Base-by-base conservation (phyloP, 2,113 vertebrate species). In the Ammodytes marinus region DNA sequence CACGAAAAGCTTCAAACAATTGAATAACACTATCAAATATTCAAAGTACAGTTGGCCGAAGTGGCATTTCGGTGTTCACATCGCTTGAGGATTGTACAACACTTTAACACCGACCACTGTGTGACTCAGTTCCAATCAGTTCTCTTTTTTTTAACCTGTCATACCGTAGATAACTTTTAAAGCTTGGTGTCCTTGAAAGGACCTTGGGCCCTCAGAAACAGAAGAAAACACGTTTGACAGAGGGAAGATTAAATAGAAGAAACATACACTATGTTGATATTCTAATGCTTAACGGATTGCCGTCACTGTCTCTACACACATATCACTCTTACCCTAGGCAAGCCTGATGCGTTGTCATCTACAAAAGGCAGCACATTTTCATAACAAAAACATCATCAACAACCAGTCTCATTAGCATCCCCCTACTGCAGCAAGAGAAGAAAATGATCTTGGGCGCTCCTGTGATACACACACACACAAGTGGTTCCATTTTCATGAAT, bases 401-500 rank as follows among this genome's bases (percentile, higher is more conserved):
- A 50, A 15, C 65, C 65, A 35, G 37, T 84, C 82, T 88, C 81
- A 88, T 83, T 86, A 90, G 79, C 69, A 73, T 82, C 60, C 76
- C 2, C n/a, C 60, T 27, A 27, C 59, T 53, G 53, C 9, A 37
- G 67, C 55, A 2, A 17, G 12, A 35, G 52, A 35, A 39, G 12
- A 35, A 60, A 73, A 74, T 45, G 50, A 43, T 42, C 61, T 57
- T 7, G 17, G 68, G 63, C 69, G 3, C 75, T 85, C 54, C 65
- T 43, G 15, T 73, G 71, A 67, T 79, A 27, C 27, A 27, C 27
- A 27, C 27, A 27, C 74, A 75, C 67, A 80, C 58, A 63, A 68
- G 68, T 47, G 49, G 47, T 12, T 84, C 37, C 13, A 8, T 84
- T 91, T 86, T 80, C 80, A 83, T 85, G 86, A 89, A 64, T 75